Evolutionary conservation across 2,888 invertebrate genomes (phyloP).

Genomic region (Spilosoma lubricipeda): DNA sequence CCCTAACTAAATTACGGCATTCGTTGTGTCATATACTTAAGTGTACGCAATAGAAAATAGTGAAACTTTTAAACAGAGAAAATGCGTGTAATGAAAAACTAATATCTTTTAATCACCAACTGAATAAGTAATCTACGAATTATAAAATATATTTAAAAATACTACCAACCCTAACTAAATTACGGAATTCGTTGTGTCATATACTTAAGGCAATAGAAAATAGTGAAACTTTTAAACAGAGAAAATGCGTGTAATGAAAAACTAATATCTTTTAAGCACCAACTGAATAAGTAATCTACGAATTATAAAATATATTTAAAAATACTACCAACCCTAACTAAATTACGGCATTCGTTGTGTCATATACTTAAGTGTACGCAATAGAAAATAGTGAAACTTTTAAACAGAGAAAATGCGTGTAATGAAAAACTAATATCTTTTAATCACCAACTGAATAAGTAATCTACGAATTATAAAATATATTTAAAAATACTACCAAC

Average conservation of each 20-base stretch:
- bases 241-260: too few species aligned
- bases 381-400: not conserved
- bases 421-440: not conserved
- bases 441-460: not conserved
- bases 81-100: too few species aligned
- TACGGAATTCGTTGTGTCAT: not conserved
- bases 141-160: too few species aligned
- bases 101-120: not conserved
- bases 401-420: not conserved
- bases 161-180: too few species aligned
- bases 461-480: too few species aligned
- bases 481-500: too few species aligned
- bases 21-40: not conserved
- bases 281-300: too few species aligned
- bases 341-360: not conserved
- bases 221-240: not conserved
- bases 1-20: too few species aligned
- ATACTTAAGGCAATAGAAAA: not conserved
- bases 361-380: not conserved
- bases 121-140: too few species aligned
- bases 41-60: not conserved
- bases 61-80: not conserved
- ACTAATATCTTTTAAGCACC: not conserved
- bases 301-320: too few species aligned
- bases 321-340: too few species aligned